Evolutionary conservation across 2,797 vertebrate genomes (phyloP).

Genomic region (Avahi laniger): DNA sequence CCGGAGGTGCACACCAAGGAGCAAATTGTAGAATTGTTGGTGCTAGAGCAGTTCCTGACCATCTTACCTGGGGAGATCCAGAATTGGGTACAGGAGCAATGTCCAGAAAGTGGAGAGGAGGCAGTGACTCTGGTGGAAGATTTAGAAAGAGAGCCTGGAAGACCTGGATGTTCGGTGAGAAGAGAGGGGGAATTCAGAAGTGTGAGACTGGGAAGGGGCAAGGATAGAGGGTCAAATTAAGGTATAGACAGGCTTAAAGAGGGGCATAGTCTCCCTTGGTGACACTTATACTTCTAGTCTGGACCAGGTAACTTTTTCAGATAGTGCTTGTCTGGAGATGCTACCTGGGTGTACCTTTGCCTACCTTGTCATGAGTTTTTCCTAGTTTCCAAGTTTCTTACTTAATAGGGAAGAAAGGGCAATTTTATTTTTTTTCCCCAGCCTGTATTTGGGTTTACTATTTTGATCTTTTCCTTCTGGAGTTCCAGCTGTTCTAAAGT

Average conservation of each 20-base stretch:
- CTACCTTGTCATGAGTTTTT: not conserved
- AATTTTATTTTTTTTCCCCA: not conserved
- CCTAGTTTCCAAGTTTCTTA: conserved; percentile 19
- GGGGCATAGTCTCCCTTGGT: not conserved
- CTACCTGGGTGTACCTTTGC: not conserved
- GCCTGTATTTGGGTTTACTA: conserved; percentile 15
- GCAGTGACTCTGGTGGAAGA: conserved; percentile 80
- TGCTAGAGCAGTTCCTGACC: conserved; percentile 81
- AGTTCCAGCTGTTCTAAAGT: conserved; percentile 40
- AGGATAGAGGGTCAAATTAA: conserved; percentile 29
- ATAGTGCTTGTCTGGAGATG: conserved; percentile 9
- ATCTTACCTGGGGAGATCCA: conserved; percentile 76
- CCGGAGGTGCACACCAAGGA: conserved; percentile 77
- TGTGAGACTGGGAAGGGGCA: conserved; percentile 18
- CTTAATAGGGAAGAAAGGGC: not conserved
- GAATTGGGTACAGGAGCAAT: conserved; percentile 76
- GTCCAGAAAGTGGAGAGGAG: conserved; percentile 79
- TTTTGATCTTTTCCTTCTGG: conserved; percentile 42
- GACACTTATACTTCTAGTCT: not conserved
- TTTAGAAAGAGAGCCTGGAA: conserved; percentile 72
- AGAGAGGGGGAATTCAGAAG: conserved; percentile 20
- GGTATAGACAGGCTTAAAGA: not conserved
- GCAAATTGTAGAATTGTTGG: conserved; percentile 79
- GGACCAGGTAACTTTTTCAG: conserved; percentile 43
- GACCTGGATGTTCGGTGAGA: conserved; percentile 68